Evolutionary conservation across 2,888 invertebrate species (phyloP).

Genomic region (Drosophila glabriapex): DNA sequence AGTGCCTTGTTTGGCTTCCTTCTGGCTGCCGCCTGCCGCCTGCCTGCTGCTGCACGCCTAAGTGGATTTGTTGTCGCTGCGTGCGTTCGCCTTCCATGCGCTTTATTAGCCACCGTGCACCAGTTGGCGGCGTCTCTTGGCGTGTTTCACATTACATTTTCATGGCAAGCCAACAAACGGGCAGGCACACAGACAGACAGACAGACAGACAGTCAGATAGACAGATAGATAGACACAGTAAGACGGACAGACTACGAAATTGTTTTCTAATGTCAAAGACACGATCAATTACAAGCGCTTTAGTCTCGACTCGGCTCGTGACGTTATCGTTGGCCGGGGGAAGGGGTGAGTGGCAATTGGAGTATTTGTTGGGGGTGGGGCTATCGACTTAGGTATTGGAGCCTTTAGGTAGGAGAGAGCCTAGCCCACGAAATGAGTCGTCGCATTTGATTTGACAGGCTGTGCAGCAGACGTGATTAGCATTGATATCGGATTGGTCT

Average conservation of each 20-base stretch:
- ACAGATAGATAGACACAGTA: constrained; percentile 8
- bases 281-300: constrained; percentile 76
- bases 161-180: constrained; percentile 31
- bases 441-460: constrained; percentile 31
- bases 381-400: not conserved
- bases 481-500: constrained; percentile 15
- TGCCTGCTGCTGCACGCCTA: constrained; percentile 64
- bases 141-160: constrained; percentile 58
- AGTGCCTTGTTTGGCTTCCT: constrained; percentile 68
- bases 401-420: constrained; percentile 9
- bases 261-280: constrained; percentile 77
- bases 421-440: constrained; percentile 32
- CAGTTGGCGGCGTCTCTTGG: constrained; percentile 68
- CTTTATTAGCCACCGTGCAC: constrained; percentile 77
- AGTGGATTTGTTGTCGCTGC: constrained; percentile 79
- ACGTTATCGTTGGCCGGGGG: constrained; percentile 28
- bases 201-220: constrained; percentile 9
- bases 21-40: constrained; percentile 16
- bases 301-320: constrained; percentile 61
- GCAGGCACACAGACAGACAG: constrained; percentile 4
- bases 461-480: constrained; percentile 41
- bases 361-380: not conserved
- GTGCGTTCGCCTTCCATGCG: constrained; percentile 64
- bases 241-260: constrained; percentile 33
- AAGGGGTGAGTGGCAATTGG: not conserved